Base-by-base conservation (phyloP, 2,888 invertebrate species). In the Kryphioiulus occultus region DNA sequence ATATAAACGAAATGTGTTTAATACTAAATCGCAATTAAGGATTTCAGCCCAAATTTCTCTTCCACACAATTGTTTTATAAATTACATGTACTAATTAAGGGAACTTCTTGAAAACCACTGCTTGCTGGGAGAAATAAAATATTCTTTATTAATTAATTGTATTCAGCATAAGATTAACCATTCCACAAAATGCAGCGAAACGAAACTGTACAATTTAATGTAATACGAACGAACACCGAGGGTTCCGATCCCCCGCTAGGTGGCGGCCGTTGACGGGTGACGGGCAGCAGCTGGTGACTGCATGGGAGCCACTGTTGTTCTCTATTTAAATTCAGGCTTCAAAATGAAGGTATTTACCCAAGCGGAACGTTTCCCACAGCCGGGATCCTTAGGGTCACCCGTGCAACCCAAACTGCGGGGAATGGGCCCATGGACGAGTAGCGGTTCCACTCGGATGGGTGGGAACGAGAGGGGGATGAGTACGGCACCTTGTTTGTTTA, bases 221-320 rank as follows among this genome's bases (percentile, higher is more conserved):
- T n/a, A n/a, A n/a, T n/a, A n/a, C n/a, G n/a, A n/a, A n/a, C n/a
- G n/a, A n/a, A n/a, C n/a, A n/a, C n/a, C n/a, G n/a, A n/a, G n/a
- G n/a, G n/a, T n/a, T n/a, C n/a, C n/a, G n/a, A n/a, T 59, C 59
- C 22, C 59, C 59, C 59, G 22, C 59, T 59, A 59, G 59, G 59
- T 59, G 59, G 59, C 59, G 59, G 59, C 5, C 17, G 12, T 2
- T 47, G 47, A 47, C 47, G 17, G 47, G 47, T 59, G 59, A 59
- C 59, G 59, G 59, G 59, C 22, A 22, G 59, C 59, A 59, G 59
- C 59, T 59, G 59, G 59, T 59, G 7, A n/a, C 59, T n/a, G 59
- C n/a, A 59, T 59, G 59, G 59, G 59, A 59, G 59, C 22, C 59
- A n/a, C 59, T 59, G 59, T 59, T 59, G 59, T n/a, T 59, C 59